Conservation (phyloP, 1,140 invertebrate species). For the Whitmania pigra region DNA sequence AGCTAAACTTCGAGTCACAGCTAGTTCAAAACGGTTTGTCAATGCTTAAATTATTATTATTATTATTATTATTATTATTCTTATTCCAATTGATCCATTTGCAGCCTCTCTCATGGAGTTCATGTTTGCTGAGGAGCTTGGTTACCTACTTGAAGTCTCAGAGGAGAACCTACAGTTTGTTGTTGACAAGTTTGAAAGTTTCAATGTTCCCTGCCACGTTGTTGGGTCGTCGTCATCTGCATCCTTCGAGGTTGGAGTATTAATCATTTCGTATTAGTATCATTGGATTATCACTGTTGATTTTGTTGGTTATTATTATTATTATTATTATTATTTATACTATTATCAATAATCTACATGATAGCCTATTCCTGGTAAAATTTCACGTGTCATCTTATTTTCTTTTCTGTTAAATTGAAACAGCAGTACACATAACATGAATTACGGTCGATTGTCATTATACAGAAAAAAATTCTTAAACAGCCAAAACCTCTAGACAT, state of each 20-base stretch:
- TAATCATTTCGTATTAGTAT: too few species aligned
- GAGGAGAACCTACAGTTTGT: conserved; percentile 49
- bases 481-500: neutral
- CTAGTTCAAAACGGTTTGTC: neutral
- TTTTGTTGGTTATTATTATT: neutral
- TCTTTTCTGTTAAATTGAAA: too few species aligned
- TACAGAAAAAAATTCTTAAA: too few species aligned
- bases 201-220: conserved; percentile 52
- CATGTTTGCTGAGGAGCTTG: conserved; percentile 80
- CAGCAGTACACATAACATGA: too few species aligned
- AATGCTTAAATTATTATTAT: neutral
- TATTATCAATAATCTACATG: too few species aligned
- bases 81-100: conserved; percentile 17
- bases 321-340: too few species aligned
- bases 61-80: conserved; percentile 11
- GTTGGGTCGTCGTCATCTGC: conserved; percentile 54
- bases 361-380: too few species aligned
- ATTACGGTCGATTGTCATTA: too few species aligned
- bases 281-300: too few species aligned
- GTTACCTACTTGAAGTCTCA: conserved; percentile 73
- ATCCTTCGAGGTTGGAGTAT: too few species aligned
- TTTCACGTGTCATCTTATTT: too few species aligned
- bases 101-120: conserved; percentile 47
- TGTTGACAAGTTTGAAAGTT: conserved; percentile 48
- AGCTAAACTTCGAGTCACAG: conserved; percentile 47